These are phyloP conservation scores for Acleris emargana DNA, from an alignment of 2,888 invertebrate species.

Conservation along the genomic window DNA sequence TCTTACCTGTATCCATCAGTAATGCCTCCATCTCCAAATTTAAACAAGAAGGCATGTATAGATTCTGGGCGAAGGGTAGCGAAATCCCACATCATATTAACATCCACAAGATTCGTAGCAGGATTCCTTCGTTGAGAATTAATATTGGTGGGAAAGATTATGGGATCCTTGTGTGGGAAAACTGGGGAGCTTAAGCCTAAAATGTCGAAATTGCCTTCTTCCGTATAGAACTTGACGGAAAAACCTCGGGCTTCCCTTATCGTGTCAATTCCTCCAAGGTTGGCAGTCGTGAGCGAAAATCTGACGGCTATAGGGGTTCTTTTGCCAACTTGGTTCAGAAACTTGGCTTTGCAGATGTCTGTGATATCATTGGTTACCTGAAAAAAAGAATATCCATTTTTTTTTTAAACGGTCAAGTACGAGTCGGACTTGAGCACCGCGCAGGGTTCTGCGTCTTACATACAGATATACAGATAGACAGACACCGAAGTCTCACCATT, in stretches of 20 bases:
- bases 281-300: constrained; percentile 92
- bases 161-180: constrained; percentile 94
- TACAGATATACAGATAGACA: no score
- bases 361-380: constrained; percentile 90
- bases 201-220: constrained; percentile 94
- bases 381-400: no score
- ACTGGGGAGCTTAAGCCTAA: constrained; percentile 95
- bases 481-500: no score
- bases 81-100: constrained; percentile 97
- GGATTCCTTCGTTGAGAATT: constrained; percentile 97
- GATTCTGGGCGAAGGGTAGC: constrained; percentile 92
- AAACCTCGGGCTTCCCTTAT: constrained; percentile 94
- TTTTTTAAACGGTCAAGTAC: no score
- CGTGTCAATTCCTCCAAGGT: constrained; percentile 93
- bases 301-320: constrained; percentile 89
- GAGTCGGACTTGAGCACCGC: no score
- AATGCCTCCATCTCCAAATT: constrained; percentile 94
- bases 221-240: constrained; percentile 95
- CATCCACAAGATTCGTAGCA: constrained; percentile 91
- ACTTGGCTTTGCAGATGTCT: constrained; percentile 88
- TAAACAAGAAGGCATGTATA: constrained; percentile 90
- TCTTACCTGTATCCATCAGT: constrained; percentile 89
- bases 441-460: no score
- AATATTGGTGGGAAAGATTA: constrained; percentile 94
- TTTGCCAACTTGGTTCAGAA: constrained; percentile 89